A percentile compares a stretch with the other conserved stretches of the same genome.
Conservation (phyloP, 2,888 invertebrate genomes). For the Athalia cordata region DNA sequence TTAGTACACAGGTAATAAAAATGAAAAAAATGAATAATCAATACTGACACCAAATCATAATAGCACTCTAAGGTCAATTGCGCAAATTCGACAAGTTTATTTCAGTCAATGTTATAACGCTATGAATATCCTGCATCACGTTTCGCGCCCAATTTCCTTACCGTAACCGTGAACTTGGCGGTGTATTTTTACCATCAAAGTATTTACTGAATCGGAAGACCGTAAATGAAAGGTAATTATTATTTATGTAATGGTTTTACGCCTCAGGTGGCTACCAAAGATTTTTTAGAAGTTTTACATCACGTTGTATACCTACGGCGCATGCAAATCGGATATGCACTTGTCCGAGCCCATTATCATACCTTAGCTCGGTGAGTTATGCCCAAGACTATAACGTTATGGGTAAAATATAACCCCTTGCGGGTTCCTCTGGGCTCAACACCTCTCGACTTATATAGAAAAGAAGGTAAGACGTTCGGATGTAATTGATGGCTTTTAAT, state of each 20-base stretch:
- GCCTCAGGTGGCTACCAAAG: too few relatives aligned
- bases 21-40: too few relatives aligned
- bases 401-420: background rate
- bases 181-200: background rate
- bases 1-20: too few relatives aligned
- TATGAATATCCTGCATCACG: too few relatives aligned
- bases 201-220: too few relatives aligned
- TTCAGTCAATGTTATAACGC: too few relatives aligned
- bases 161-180: background rate
- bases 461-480: background rate
- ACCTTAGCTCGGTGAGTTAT: conserved; percentile 18
- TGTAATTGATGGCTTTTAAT: conserved; percentile 34
- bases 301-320: background rate
- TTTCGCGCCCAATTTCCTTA: background rate
- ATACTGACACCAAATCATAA: too few relatives aligned
- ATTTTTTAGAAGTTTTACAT: background rate
- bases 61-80: too few relatives aligned
- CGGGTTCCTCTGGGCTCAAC: background rate
- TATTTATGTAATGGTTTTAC: too few relatives aligned
- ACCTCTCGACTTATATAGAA: background rate
- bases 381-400: background rate
- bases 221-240: too few relatives aligned
- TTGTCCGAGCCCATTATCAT: background rate
- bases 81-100: too few relatives aligned
- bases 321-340: conserved; percentile 10